A percentile compares a stretch with the other conserved stretches of the same genome.
phyloP scores from a whole-genome alignment of 2,888 invertebrate species.

The Chymomyza procnemis region DNA sequence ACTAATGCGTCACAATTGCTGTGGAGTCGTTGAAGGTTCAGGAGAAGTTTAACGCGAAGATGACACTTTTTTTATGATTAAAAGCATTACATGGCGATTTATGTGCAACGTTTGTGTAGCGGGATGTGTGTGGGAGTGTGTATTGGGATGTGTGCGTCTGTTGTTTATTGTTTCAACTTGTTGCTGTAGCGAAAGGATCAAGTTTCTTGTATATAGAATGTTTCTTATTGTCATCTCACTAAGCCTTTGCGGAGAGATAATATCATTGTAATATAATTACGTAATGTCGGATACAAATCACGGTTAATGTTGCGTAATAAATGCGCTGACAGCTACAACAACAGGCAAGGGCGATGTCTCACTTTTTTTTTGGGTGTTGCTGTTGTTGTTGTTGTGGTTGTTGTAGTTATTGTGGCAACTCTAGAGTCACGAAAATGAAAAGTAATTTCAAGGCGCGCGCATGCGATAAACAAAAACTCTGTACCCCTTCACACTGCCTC shows the following conservation, averaged over 20 bases:
- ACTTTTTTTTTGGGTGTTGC: not conserved
- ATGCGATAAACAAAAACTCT: slow-evolving; percentile 53
- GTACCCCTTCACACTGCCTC: slow-evolving; percentile 5
- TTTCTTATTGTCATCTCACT: not conserved
- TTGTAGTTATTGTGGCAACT: slow-evolving; percentile 13
- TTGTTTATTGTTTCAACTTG: slow-evolving; percentile 3
- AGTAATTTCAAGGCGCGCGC: slow-evolving; percentile 67
- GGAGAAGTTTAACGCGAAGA: slow-evolving; percentile 23
- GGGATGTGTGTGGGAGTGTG: no score
- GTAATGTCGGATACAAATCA: slow-evolving; percentile 47
- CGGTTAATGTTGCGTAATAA: slow-evolving; percentile 58
- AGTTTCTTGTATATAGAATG: not conserved
- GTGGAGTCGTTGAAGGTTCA: slow-evolving; percentile 42
- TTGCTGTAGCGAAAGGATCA: not conserved
- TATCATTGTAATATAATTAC: slow-evolving; percentile 32
- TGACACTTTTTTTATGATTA: slow-evolving; percentile 40
- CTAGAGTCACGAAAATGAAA: slow-evolving; percentile 63
- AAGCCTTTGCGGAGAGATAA: not conserved
- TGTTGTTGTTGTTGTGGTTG: not conserved
- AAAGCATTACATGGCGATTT: slow-evolving; percentile 32
- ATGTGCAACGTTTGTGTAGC: not conserved
- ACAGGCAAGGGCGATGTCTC: slow-evolving; percentile 13
- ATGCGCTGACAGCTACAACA: slow-evolving; percentile 22
- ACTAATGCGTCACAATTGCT: slow-evolving; percentile 76
- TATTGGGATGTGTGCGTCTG: not conserved